Base-by-base conservation (phyloP, 2,113 vertebrate species). In the Elgaria multicarinata region DNA sequence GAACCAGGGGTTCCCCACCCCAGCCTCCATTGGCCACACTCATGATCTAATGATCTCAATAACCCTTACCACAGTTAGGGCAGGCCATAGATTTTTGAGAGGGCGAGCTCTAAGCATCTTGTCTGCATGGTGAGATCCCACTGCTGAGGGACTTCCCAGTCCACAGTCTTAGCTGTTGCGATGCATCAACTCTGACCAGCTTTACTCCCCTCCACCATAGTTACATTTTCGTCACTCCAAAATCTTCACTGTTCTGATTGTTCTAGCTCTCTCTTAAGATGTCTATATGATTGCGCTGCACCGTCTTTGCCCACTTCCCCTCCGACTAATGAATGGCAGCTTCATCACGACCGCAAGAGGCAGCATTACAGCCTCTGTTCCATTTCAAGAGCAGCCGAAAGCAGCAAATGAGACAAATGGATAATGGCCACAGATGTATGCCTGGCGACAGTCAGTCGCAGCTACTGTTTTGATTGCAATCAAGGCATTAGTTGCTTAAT, bases 401-500 rank as follows among this genome's bases (percentile, higher is more conserved):
- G 53, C 72, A 86, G 85, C 8, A 22, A 33, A 20, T 31, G 55
- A 76, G 39, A 16, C 55, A 76, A 75, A 76, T 64, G 72, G 72
- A 76, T 76, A 64, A 86, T 64, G 36, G 85, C 53, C 36, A 31
- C 24, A 4, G 44, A 76, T 62, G 50, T 20, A 3, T 44, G 14
- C 55, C n/a, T 16, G 16, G 26, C 44, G 50, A 58, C 50, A 75
- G 72, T 55, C 46, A 76, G 53, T 62, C 72, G 44, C 72, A 75
- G 36, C 53, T 26, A 71, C 46, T 71, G 77, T 81, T 88, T 81
- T 71, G 77, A 88, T 44, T 81, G 50, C 78, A 72, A 42, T 72
- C 46, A 71, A 80, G 46, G n/a, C 64, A 69, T 79, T 46, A 79
- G 24, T 50, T 79, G 31, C 24, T 87, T 87, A 80, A 80, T 87